Evolutionary conservation across 2,113 vertebrate species (phyloP).

Genomic region (Anhinga rufa): DNA sequence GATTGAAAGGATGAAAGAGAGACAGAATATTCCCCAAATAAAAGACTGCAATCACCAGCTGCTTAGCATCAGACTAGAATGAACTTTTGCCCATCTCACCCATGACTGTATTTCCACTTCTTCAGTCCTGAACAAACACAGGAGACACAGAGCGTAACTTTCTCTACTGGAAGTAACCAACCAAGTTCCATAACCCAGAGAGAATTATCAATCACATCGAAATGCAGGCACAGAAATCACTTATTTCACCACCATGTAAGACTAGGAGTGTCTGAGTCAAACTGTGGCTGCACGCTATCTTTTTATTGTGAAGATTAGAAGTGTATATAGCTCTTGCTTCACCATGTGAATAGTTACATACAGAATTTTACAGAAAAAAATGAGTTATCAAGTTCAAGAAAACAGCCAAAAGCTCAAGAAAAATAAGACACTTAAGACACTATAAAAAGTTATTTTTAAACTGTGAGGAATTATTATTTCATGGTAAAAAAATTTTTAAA

Average conservation of each 20-base stretch:
- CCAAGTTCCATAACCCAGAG: background rate
- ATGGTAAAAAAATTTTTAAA: background rate
- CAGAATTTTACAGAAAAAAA: background rate
- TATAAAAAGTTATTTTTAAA: background rate
- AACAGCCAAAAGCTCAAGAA: background rate
- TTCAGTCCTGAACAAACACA: background rate
- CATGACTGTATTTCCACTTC: background rate
- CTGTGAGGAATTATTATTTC: background rate
- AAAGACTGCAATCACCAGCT: background rate
- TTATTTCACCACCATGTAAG: background rate
- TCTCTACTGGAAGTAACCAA: background rate
- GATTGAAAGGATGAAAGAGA: background rate
- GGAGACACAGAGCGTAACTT: background rate
- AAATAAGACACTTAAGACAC: background rate
- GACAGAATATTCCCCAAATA: background rate
- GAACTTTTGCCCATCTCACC: background rate
- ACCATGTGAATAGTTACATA: background rate
- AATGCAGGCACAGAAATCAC: background rate
- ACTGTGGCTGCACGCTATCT: background rate
- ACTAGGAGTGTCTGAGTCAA: background rate
- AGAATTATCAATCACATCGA: background rate
- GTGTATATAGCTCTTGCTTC: background rate
- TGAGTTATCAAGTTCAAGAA: background rate
- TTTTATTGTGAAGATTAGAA: background rate
- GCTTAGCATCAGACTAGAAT: background rate